These are phyloP conservation scores for Catharus bicknelli DNA, from an alignment of 2,113 vertebrate species.

Conservation along the genomic window DNA sequence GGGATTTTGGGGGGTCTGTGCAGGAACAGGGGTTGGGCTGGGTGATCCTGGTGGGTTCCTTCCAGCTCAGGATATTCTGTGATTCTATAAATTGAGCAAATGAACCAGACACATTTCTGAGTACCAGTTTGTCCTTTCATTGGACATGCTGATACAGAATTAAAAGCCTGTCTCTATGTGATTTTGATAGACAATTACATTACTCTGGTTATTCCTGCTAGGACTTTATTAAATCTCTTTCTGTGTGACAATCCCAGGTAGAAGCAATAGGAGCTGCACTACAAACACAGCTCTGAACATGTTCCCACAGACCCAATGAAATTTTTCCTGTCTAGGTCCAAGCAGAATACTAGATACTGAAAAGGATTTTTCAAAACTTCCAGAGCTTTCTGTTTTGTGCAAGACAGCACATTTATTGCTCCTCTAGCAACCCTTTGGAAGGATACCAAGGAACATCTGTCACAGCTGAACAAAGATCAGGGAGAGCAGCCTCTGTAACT, in stretches of 20 bases:
- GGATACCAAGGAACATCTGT: slow-evolving; percentile 23
- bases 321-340: neutral
- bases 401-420: neutral
- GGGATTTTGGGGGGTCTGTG: rapidly evolving
- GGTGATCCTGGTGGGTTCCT: neutral
- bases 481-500: neutral
- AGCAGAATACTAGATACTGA: neutral
- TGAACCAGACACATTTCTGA: neutral
- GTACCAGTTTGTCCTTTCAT: neutral
- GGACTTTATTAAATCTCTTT: neutral
- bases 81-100: neutral
- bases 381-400: neutral
- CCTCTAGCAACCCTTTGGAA: neutral
- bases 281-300: neutral
- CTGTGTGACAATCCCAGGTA: neutral
- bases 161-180: neutral
- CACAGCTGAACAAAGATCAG: slow-evolving; percentile 2
- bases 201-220: neutral
- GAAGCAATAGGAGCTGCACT: neutral
- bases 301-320: neutral
- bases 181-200: neutral
- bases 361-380: neutral
- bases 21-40: neutral
- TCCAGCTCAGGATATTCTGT: neutral
- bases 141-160: neutral